Base-by-base conservation (phyloP, 2,797 vertebrate species). In the Ambastaia sidthimunki region DNA sequence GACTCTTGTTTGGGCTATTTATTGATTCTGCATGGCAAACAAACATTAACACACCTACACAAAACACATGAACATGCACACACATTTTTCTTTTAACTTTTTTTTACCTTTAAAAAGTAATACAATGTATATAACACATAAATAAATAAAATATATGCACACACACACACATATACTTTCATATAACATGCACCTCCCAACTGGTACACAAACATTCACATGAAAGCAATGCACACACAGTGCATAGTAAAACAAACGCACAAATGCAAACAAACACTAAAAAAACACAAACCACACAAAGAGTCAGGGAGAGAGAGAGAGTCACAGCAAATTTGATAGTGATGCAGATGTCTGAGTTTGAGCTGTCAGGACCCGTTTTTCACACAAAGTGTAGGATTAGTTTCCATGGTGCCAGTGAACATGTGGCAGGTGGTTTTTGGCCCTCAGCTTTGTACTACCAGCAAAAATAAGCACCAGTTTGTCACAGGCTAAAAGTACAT, bases 341-440 rank as follows among this genome's bases (percentile, higher is more conserved):
- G 65, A 78, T 76, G 63, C 82, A 82, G 80, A 82, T 59, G 78
- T 57, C 73, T 74, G 65, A 47, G 63, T 76, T 54, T 25, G 48
- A 85, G 78, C 81, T 85, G 80, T 85, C 81, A 78, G 81, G 82
- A 66, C 75, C 88, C 65, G 86, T 89, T 80, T 85, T 82, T 91
- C 90, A 83, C 90, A 89, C 92, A 85, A 91, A 90, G 80, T 90
- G 90, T 87, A 88, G 94, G 93, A 94, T 95, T 94, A 94, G 92
- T 95, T 85, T 83, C 93, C 90, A 93, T 87, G 88, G 93, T 83
- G 92, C 92, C 90, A 77, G 89, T 63, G 81, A 83, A 67, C 67
- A 83, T 76, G 75, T 86, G 82, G 80, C 82, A 85, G 82, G 82
- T 84, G 83, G 62, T 84, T 73, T 62, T 67, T 55, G n/a, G 62